phyloP scores from a whole-genome alignment of 1,140 invertebrate species.

The Heliconius eleuchia region DNA sequence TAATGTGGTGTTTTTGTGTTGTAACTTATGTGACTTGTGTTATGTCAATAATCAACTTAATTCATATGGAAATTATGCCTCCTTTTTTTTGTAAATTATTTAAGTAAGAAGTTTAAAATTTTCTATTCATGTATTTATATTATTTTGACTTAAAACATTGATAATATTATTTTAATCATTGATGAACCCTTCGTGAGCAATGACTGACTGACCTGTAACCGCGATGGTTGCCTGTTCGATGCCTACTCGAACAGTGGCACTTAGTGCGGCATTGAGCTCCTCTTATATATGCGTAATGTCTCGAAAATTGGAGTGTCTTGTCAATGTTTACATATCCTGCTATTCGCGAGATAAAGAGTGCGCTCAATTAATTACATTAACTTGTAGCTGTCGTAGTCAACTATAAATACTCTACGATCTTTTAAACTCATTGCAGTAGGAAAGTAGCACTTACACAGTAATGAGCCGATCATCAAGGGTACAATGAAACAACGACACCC shows the following conservation, averaged over 20 bases:
- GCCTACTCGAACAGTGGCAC: too few species aligned
- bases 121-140: too few species aligned
- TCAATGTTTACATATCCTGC: too few species aligned
- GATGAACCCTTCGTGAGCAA: too few species aligned
- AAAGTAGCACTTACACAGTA: conserved; percentile 23
- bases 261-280: too few species aligned
- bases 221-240: too few species aligned
- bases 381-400: not conserved
- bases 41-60: not conserved
- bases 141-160: too few species aligned
- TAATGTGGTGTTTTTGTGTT: not conserved
- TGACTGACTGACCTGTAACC: too few species aligned
- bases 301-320: too few species aligned
- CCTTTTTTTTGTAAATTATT: not conserved
- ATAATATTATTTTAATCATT: too few species aligned
- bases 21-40: not conserved
- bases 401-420: not conserved
- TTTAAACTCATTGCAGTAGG: conserved; percentile 7
- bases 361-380: not conserved
- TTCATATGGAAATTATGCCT: not conserved
- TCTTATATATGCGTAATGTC: too few species aligned
- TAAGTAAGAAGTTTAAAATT: too few species aligned
- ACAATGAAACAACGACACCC: conserved; percentile 37
- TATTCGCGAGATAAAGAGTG: not conserved
- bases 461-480: conserved; percentile 36